Conservation (phyloP, 2,888 invertebrate species). For the Quadroppia sp. region DNA sequence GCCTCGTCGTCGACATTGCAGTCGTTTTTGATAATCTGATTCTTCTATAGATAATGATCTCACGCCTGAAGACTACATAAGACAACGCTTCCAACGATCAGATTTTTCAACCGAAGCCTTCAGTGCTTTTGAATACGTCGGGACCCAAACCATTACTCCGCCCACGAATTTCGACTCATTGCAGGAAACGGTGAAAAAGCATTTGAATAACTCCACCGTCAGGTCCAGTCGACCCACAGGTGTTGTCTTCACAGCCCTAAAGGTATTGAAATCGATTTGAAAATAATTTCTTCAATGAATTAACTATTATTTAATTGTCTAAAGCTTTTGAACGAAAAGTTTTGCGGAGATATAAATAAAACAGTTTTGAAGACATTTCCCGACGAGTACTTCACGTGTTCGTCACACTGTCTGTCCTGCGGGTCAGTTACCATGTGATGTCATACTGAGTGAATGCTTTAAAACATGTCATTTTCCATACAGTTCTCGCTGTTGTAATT, state of each 20-base stretch:
- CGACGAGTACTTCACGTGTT: constrained; percentile 74
- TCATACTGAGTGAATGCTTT: not conserved
- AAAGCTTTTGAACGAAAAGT: constrained; percentile 67
- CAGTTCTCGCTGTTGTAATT: constrained; percentile 52
- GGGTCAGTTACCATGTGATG: constrained; percentile 56
- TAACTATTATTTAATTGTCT: constrained; percentile 46
- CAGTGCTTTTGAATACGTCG: constrained; percentile 61
- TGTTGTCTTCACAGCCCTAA: constrained; percentile 65
- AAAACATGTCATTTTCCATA: not conserved
- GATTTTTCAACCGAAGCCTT: constrained; percentile 66
- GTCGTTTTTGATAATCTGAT: not conserved
- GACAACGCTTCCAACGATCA: constrained; percentile 62
- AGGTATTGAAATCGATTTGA: constrained; percentile 57
- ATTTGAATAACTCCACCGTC: constrained; percentile 66
- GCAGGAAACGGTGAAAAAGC: constrained; percentile 59
- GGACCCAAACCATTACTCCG: constrained; percentile 49
- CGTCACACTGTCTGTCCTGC: constrained; percentile 67
- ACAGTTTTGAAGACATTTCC: constrained; percentile 64
- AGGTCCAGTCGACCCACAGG: constrained; percentile 65
- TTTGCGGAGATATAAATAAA: constrained; percentile 63
- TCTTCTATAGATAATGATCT: constrained; percentile 42
- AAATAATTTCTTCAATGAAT: not conserved
- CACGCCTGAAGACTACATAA: constrained; percentile 51
- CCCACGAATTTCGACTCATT: constrained; percentile 63
- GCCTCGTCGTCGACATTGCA: not conserved